Evolutionary conservation across 2,888 invertebrate species (phyloP).

Genomic region (Eupithecia dodoneata): DNA sequence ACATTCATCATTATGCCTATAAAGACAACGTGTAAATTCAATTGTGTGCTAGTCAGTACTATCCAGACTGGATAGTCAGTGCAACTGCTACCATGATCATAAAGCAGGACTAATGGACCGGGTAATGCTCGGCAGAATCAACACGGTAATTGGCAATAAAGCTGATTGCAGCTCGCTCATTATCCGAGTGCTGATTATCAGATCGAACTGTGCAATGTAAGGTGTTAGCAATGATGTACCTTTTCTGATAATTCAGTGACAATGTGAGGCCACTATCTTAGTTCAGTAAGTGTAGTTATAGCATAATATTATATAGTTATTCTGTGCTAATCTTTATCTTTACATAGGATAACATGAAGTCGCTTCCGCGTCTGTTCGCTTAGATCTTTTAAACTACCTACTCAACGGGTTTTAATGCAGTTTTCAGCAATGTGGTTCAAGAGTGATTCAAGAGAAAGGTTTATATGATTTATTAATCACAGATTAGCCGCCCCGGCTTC

Average conservation of each 20-base stretch:
- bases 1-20: background rate
- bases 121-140: slow-evolving; percentile 12
- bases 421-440: too few relatives aligned
- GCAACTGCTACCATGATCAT: background rate
- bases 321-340: too few relatives aligned
- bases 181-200: slow-evolving; percentile 6
- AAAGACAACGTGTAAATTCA: background rate
- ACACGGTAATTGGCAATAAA: slow-evolving; percentile 23
- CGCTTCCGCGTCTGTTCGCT: too few relatives aligned
- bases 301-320: too few relatives aligned
- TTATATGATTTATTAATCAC: too few relatives aligned
- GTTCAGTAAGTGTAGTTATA: too few relatives aligned
- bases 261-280: too few relatives aligned
- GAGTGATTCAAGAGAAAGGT: too few relatives aligned
- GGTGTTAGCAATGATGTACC: background rate
- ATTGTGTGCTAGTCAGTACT: background rate
- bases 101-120: slow-evolving; percentile 8
- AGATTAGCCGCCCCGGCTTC: too few relatives aligned
- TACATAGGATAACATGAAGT: too few relatives aligned
- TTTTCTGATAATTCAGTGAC: background rate
- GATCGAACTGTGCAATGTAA: background rate
- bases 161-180: slow-evolving; percentile 24
- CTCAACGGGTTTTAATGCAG: too few relatives aligned
- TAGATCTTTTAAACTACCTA: too few relatives aligned
- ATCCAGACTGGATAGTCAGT: background rate